A percentile compares a stretch with the other conserved stretches of the same genome.
phyloP scores from a whole-genome alignment of 1,140 invertebrate genomes.

The Maconellicoccus hirsutus region DNA sequence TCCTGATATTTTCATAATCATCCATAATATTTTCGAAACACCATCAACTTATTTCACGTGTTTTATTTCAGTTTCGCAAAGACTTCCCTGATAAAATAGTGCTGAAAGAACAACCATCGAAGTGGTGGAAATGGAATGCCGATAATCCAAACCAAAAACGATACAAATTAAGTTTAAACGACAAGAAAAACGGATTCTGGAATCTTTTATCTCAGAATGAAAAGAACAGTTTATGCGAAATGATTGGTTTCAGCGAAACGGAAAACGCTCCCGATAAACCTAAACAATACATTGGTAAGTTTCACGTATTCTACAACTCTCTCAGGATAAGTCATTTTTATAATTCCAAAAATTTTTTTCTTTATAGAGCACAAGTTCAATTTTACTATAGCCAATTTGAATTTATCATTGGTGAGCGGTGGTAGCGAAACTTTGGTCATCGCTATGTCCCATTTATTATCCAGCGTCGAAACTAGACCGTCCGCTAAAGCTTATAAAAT shows the following conservation, averaged over 20 bases:
- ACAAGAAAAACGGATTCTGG: slow-evolving; percentile 45
- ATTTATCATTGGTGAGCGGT: slow-evolving; percentile 53
- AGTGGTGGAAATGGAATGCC: slow-evolving; percentile 35
- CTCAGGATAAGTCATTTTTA: slow-evolving; percentile 18
- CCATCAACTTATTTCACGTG: slow-evolving; percentile 10
- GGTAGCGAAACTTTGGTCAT: slow-evolving; percentile 59
- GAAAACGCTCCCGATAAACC: slow-evolving; percentile 38
- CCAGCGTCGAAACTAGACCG: slow-evolving; percentile 59
- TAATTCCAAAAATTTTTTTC: slow-evolving; percentile 25
- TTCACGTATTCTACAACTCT: background rate
- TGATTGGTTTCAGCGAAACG: slow-evolving; percentile 43
- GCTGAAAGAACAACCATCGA: slow-evolving; percentile 39
- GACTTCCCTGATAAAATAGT: slow-evolving; percentile 45
- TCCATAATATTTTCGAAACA: too few relatives aligned
- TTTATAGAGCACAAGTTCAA: slow-evolving; percentile 65
- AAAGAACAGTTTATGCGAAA: slow-evolving; percentile 48
- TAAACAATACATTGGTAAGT: slow-evolving; percentile 44
- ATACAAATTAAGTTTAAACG: slow-evolving; percentile 31
- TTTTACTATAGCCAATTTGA: slow-evolving; percentile 62
- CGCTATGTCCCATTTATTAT: slow-evolving; percentile 58
- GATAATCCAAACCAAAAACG: slow-evolving; percentile 13
- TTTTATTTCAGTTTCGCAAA: slow-evolving; percentile 38
- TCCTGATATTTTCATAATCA: too few relatives aligned
- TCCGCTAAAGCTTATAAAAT: slow-evolving; percentile 55
- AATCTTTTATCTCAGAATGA: slow-evolving; percentile 53